Base-by-base conservation (phyloP, 1,140 invertebrate species). In the Lepidurus apus region DNA sequence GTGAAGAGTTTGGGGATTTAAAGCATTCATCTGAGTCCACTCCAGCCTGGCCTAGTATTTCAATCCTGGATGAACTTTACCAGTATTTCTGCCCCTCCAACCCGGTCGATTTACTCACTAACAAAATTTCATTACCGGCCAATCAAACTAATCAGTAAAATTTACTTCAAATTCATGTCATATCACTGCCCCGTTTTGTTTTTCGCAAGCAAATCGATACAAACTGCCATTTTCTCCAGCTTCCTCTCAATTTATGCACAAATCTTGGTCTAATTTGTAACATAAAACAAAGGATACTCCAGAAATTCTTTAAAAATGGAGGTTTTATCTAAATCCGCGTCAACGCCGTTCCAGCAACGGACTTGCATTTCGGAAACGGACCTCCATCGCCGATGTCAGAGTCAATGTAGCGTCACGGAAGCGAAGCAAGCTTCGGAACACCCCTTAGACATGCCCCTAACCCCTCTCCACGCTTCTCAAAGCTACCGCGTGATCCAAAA, bases 401-500 rank as follows among this genome's bases (percentile, higher is more conserved):
- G 53, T 8, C 53, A 65, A 21, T n/a, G 53, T 17, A 65, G 53
- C 13, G 17, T 65, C 53, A 21, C 7, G 21, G 53, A 34, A 65
- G 53, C 13, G 4, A 7, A 65, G 53, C 53, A 65, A 17, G 17
- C 53, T 21, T 17, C 53, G 17, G 34, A 34, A 17, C 53, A 65
- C 53, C 53, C 53, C 21, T 65, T 65, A 21, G 53, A 13, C 53
- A 65, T 21, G 53, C 53, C 53, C 53, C 53, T 65, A n/a, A 65
- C 53, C 53, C 53, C 53, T 13, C 53, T 65, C 53, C 53, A 65
- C 53, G 53, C 53, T 21, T 65, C 53, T 7, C 53, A 65, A 17
- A 65, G 53, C 53, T 65, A 65, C 53, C 53, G 53, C 21, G 53
- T 65, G 53, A 65, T 65, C 53, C 53, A 65, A 65, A 65, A 65